Base-by-base conservation (phyloP, 2,888 invertebrate species). In the Lysandra coridon region DNA sequence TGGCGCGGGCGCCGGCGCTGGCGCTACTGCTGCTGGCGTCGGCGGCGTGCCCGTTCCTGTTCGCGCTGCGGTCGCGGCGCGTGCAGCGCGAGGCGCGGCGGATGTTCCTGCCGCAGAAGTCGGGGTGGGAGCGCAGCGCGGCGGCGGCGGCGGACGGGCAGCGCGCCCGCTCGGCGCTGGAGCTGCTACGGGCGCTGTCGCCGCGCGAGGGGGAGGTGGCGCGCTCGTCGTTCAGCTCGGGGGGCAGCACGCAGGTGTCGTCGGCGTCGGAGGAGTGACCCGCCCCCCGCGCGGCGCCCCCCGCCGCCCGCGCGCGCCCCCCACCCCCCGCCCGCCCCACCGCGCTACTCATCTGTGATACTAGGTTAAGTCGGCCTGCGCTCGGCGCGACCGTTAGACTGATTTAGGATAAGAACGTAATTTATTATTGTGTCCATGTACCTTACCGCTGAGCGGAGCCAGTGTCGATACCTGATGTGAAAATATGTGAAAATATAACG, bases 11-110 rank as follows among this genome's bases (percentile, higher is more conserved):
- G 84, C 93, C 95, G 40, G 92, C 95, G 79, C 83, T 95, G 73
- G 95, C 95, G 30, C 85, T 97, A 80, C 91, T 96, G 80, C 90
- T 97, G 79, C 94, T 96, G 69, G 95, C 96, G 76, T 93, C 95
- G 62, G 96, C 96, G 78, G 94, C 96, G 37, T 97, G 97, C 77
- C 97, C 97, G 30, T 95, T 97, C 86, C 93, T 97, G 78, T 97
- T 97, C 88, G 97, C 97, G 60, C 96, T 97, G 89, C 95, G 97
- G 4, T 97, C 97, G 82, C 95, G 96, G 23, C 95, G 97, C 44
- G 96, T 97, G 82, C 93, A 93, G 83, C 88, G 93, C n/a, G 93
- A 93, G 81, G 92, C 92, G 80, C 87, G 92, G 49, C 88, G 92
- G 79, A 82, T 93, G 82, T 85, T 93, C 84, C 83, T 92, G 74